phyloP scores from a whole-genome alignment of 2,113 vertebrate species.

The Tyrannus savana region DNA sequence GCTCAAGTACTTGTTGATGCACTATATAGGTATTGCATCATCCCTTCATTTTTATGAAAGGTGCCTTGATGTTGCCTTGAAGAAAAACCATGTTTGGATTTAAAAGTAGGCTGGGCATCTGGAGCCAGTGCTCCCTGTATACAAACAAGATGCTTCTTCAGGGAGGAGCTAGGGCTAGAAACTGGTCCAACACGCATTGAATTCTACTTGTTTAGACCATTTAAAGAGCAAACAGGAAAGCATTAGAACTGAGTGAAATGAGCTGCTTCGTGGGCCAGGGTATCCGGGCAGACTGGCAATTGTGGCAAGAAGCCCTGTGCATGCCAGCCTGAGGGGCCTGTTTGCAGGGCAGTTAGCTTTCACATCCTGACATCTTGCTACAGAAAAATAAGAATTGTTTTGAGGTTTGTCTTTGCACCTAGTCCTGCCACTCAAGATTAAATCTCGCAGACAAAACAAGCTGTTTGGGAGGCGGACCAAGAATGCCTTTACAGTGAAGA shows the following conservation, averaged over 20 bases:
- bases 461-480: conserved; percentile 60
- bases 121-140: neutral
- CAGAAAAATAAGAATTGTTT: conserved; percentile 45
- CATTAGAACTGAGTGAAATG: neutral
- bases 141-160: conserved; percentile 42
- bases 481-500: conserved; percentile 60
- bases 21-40: neutral
- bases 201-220: neutral
- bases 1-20: neutral
- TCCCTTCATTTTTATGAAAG: conserved; percentile 21
- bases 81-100: conserved; percentile 8
- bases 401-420: conserved; percentile 54
- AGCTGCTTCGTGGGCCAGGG: neutral
- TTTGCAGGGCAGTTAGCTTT: neutral
- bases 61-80: conserved; percentile 34
- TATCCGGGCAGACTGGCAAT: neutral
- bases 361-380: conserved; percentile 18
- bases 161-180: conserved; percentile 8
- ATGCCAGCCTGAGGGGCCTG: neutral
- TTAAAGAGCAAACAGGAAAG: neutral
- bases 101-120: neutral
- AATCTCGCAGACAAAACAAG: conserved; percentile 66
- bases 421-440: conserved; percentile 66
- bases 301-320: neutral
- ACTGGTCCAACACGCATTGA: neutral